These are phyloP conservation scores for Pogoniulus pusillus DNA, from an alignment of 2,797 vertebrate species.

Conservation along the genomic window DNA sequence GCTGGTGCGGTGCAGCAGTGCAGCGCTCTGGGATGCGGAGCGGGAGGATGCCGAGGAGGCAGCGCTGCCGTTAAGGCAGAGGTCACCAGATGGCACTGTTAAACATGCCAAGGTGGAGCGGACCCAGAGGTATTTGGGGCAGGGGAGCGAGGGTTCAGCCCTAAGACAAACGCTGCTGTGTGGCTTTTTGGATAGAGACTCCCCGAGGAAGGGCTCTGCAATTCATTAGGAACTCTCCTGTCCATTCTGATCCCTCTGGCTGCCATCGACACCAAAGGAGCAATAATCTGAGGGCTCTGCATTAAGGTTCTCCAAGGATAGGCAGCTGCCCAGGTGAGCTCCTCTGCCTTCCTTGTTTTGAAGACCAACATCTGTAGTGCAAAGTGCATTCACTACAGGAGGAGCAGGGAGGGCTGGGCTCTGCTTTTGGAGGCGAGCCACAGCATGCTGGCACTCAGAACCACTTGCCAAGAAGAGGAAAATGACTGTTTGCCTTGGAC, in stretches of 20 bases:
- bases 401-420: background rate
- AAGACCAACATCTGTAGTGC: background rate
- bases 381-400: rapidly evolving
- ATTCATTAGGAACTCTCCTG: background rate
- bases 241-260: background rate
- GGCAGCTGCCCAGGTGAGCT: background rate
- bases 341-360: background rate
- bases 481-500: background rate
- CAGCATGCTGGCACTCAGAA: rapidly evolving
- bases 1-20: rapidly evolving
- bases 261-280: background rate
- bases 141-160: background rate
- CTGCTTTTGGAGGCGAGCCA: background rate
- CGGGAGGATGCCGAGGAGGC: background rate
- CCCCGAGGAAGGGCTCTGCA: background rate
- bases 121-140: background rate
- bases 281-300: background rate
- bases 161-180: background rate
- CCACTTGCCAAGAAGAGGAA: background rate
- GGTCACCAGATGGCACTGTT: conserved; percentile 69
- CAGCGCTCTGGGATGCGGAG: background rate
- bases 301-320: background rate
- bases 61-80: conserved; percentile 48
- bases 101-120: conserved; percentile 38
- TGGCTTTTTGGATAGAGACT: background rate